Conservation (phyloP, 2,888 invertebrate species). For the Lasioglossum pauxillum region DNA sequence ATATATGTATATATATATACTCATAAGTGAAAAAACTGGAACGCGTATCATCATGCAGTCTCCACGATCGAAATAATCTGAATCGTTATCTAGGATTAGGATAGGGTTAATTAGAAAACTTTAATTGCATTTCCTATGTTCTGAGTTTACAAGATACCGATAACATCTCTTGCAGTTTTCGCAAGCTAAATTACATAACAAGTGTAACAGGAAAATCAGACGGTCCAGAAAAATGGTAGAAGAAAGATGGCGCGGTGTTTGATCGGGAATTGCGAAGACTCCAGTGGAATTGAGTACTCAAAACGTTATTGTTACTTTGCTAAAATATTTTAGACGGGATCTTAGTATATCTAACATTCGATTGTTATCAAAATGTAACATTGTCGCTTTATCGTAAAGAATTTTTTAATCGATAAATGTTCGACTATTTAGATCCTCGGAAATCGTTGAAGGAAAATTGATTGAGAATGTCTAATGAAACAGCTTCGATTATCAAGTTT, state of each 20-base stretch:
- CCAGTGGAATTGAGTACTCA: background rate
- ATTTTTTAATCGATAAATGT: background rate
- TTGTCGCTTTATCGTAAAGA: background rate
- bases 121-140: background rate
- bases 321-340: background rate
- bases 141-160: background rate
- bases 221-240: slow-evolving; percentile 16
- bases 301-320: background rate
- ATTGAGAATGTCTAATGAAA: background rate
- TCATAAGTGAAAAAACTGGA: slow-evolving; percentile 19
- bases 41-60: slow-evolving; percentile 4
- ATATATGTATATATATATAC: slow-evolving; percentile 1
- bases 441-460: background rate
- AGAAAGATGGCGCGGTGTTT: slow-evolving; percentile 32
- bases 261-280: background rate
- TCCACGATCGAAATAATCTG: background rate
- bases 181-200: slow-evolving; percentile 36
- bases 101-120: background rate
- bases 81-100: background rate
- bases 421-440: background rate
- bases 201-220: slow-evolving; percentile 8
- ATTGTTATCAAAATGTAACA: background rate
- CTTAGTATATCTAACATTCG: background rate
- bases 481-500: background rate
- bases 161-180: slow-evolving; percentile 17